Conservation (phyloP, 2,888 invertebrate species). For the Dicyrtomina minuta region DNA sequence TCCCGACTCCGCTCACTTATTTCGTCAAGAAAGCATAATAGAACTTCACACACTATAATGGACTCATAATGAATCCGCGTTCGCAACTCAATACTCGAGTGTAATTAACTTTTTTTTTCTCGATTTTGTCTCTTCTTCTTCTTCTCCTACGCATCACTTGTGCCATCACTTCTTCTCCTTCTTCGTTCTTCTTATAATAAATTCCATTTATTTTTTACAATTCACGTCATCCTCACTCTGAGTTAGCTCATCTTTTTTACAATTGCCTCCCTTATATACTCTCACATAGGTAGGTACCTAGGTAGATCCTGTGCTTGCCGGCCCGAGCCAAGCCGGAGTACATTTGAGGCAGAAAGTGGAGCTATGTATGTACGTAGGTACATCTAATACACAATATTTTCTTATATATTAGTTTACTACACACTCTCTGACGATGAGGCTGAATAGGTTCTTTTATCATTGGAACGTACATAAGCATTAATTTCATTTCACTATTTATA, state of each 20-base stretch:
- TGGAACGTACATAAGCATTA: slow-evolving; percentile 15
- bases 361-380: too few species aligned
- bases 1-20: slow-evolving; percentile 42
- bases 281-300: too few species aligned
- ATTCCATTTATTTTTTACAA: neutral
- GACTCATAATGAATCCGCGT: slow-evolving; percentile 42
- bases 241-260: slow-evolving; percentile 1
- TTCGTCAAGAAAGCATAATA: slow-evolving; percentile 41
- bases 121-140: slow-evolving; percentile 26
- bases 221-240: slow-evolving; percentile 6
- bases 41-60: slow-evolving; percentile 40
- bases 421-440: too few species aligned
- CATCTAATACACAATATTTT: too few species aligned
- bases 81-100: slow-evolving; percentile 30
- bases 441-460: too few species aligned
- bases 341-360: too few species aligned
- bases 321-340: too few species aligned
- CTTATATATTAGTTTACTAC: too few species aligned
- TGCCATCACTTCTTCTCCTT: slow-evolving; percentile 20
- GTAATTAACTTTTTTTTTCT: slow-evolving; percentile 35
- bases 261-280: too few species aligned
- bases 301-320: too few species aligned
- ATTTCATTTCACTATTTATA: slow-evolving; percentile 17
- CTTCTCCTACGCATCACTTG: slow-evolving; percentile 19
- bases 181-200: slow-evolving; percentile 28